Conservation (phyloP, 1,140 invertebrate species). For the Stegodyphus dumicola region DNA sequence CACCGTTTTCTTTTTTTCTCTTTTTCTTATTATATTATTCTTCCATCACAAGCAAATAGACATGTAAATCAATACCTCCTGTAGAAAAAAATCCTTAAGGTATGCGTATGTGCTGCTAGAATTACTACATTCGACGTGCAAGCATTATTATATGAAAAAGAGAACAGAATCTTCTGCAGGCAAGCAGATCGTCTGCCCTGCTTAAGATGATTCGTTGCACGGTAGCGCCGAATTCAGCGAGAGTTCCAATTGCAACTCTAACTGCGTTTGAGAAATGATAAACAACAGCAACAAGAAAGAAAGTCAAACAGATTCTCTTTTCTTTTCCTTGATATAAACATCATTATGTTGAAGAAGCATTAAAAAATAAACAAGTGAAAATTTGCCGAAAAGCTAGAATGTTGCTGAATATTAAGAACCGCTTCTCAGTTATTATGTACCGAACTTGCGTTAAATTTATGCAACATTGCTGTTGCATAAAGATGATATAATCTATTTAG, state of each 20-base stretch:
- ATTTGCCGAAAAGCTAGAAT: too few relatives aligned
- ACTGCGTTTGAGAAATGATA: not conserved
- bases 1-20: not conserved
- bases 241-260: conserved; percentile 30
- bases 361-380: too few relatives aligned
- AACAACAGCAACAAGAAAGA: too few relatives aligned
- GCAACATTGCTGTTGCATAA: too few relatives aligned
- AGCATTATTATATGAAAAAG: conserved; percentile 42
- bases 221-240: not conserved
- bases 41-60: not conserved
- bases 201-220: conserved; percentile 27
- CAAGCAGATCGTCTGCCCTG: conserved; percentile 19
- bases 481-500: too few relatives aligned
- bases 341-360: too few relatives aligned
- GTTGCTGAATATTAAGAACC: too few relatives aligned
- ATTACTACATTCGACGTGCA: conserved; percentile 22
- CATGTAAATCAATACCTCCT: conserved; percentile 52
- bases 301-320: too few relatives aligned
- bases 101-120: conserved; percentile 18
- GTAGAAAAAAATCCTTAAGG: conserved; percentile 27
- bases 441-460: too few relatives aligned
- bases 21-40: conserved; percentile 2
- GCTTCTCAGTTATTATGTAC: too few relatives aligned
- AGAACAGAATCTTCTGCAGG: conserved; percentile 33
- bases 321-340: too few relatives aligned